These are phyloP conservation scores for Nemapogon koenigi DNA, from an alignment of 2,888 invertebrate species.

Conservation along the genomic window DNA sequence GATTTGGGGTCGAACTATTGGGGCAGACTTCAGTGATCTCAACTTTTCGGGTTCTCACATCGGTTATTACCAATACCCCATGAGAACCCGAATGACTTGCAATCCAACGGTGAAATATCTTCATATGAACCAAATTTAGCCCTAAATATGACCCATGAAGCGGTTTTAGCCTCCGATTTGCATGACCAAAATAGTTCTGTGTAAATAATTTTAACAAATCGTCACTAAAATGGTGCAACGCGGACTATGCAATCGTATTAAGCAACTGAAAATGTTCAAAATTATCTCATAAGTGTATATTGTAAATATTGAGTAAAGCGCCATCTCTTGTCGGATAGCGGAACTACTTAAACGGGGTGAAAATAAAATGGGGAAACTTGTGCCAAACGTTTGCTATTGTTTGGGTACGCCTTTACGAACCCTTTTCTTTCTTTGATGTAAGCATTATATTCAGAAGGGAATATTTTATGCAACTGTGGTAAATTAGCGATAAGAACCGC, in stretches of 20 bases:
- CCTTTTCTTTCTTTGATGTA: conserved; percentile 62
- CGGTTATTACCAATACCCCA: conserved; percentile 70
- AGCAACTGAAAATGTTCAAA: conserved; percentile 64
- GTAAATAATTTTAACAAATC: too few species aligned
- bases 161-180: conserved; percentile 46
- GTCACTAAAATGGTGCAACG: too few species aligned
- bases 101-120: conserved; percentile 53
- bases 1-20: conserved; percentile 85
- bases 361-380: neutral
- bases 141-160: conserved; percentile 58
- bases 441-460: conserved; percentile 52
- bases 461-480: too few species aligned
- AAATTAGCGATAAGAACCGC: too few species aligned
- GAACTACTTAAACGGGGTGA: conserved; percentile 24
- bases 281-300: conserved; percentile 11
- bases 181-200: conserved; percentile 46
- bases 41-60: conserved; percentile 87
- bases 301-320: conserved; percentile 46
- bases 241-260: too few species aligned
- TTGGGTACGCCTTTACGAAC: conserved; percentile 39
- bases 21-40: conserved; percentile 93
- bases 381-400: neutral
- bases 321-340: conserved; percentile 53
- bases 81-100: conserved; percentile 66
- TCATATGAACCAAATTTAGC: conserved; percentile 51